Evolutionary conservation across 2,888 invertebrate genomes (phyloP), one percentile per base, ranked within the genome.

Genomic region (Amphipyra tragopoginis): DNA sequence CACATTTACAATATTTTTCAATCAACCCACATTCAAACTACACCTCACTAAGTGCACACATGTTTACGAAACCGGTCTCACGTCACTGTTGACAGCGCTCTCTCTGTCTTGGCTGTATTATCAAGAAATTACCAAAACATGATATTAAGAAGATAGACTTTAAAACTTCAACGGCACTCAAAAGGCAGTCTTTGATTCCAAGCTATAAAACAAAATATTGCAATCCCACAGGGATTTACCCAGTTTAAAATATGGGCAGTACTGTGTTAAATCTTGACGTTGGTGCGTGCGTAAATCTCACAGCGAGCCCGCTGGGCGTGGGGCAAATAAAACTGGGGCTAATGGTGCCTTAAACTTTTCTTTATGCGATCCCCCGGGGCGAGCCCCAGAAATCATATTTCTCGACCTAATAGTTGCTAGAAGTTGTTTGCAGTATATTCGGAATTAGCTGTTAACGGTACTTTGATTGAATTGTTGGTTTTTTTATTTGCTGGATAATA

Each of bases 381-480:
- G 60, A 45, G 61, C 68, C 76, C 80, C 76, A 79, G 78, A 84
- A 84, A 85, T 87, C 85, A 88, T 88, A 86, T 88, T 86, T 86
- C 83, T 80, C 77, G 67, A 57, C 78, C 79, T 79, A 81, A 86
- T 82, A 85, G 82, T 81, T 75, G 66, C 66, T 72, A 74, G 55
- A 72, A 80, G 79, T 85, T 86, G 79, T 83, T 87, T 81, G 83
- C 80, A 83, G 82, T 86, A 83, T 86, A 85, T 85, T 83, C 77
- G 64, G 79, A 75, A 86, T 87, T 83, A 87, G 75, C 54, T 64
- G 68, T 57, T 65, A 39, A 61, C 47, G 40, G 33, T 38, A 36
- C 26, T 70, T 69, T 50, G 15, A 75, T 71, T 49, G 33, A 53
- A 53, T 36, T 42, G 40, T 6, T 53, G 8, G 1, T n/a, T 7